These are phyloP conservation scores for Scaptomyza graminum DNA, from an alignment of 1,140 invertebrate genomes.

Conservation along the genomic window DNA sequence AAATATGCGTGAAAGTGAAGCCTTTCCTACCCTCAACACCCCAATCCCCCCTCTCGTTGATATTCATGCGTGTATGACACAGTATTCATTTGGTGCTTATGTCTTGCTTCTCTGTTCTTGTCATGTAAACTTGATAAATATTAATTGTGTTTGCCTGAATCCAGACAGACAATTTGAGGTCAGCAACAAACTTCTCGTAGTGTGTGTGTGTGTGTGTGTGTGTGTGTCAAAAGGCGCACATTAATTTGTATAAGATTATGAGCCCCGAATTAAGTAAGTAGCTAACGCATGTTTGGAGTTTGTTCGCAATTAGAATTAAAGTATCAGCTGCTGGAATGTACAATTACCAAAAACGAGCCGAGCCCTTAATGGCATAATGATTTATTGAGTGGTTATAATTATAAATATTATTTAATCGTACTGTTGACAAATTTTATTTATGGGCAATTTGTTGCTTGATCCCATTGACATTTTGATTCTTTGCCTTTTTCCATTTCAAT, in stretches of 20 bases:
- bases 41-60: not conserved
- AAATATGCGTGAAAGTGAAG: constrained; percentile 44
- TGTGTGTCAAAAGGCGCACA: constrained; percentile 37
- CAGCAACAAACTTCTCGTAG: constrained; percentile 31
- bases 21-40: not conserved
- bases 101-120: constrained; percentile 28
- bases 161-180: constrained; percentile 66
- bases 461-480: constrained; percentile 50
- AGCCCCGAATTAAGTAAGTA: constrained; percentile 22
- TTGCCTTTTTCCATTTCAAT: constrained; percentile 21
- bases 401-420: constrained; percentile 18
- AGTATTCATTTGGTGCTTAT: constrained; percentile 1
- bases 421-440: constrained; percentile 62
- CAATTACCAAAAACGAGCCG: constrained; percentile 56
- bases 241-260: constrained; percentile 71
- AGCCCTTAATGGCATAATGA: constrained; percentile 43
- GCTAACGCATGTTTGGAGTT: constrained; percentile 6
- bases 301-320: constrained; percentile 43
- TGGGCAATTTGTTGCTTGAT: constrained; percentile 59
- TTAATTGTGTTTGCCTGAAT: constrained; percentile 63
- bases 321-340: constrained; percentile 50
- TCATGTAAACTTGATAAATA: constrained; percentile 68
- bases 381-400: constrained; percentile 50
- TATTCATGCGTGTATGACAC: constrained; percentile 1
- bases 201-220: constrained; percentile 10